A percentile compares a stretch with the other conserved stretches of the same genome.
These are phyloP conservation scores for Nesidiocoris tenuis DNA, from an alignment of 2,888 invertebrate genomes.

Conservation along the genomic window DNA sequence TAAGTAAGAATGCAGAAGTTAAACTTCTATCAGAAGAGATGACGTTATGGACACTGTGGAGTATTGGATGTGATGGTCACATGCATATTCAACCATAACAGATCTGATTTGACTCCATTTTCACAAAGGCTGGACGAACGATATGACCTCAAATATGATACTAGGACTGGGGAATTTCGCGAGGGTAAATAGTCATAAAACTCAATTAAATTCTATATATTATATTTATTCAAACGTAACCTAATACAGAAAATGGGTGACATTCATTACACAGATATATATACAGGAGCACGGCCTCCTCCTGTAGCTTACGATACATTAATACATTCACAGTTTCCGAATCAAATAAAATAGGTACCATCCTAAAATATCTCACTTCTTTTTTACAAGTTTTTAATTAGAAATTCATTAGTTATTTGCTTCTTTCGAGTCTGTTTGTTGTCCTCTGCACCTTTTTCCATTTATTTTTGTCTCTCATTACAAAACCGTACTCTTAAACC, in stretches of 20 bases:
- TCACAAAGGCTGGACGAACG: too few species aligned
- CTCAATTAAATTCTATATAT: slow-evolving; percentile 33
- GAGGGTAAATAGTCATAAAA: too few species aligned
- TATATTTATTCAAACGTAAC: slow-evolving; percentile 39
- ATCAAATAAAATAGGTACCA: slow-evolving; percentile 27
- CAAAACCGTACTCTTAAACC: slow-evolving; percentile 1
- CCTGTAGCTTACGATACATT: slow-evolving; percentile 19
- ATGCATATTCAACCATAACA: too few species aligned
- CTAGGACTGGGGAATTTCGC: too few species aligned
- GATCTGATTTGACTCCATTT: too few species aligned
- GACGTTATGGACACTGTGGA: too few species aligned
- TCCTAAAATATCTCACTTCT: slow-evolving; percentile 30
- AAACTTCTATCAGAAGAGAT: too few species aligned
- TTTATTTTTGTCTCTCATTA: slow-evolving; percentile 6
- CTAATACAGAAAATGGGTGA: slow-evolving; percentile 27
- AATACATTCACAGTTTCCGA: slow-evolving; percentile 25
- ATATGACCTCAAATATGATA: too few species aligned
- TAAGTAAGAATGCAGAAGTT: too few species aligned
- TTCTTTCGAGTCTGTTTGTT: not conserved
- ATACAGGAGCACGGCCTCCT: slow-evolving; percentile 12
- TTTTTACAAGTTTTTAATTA: slow-evolving; percentile 14
- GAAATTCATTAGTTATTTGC: too few species aligned
- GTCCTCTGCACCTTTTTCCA: too few species aligned
- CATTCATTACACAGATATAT: slow-evolving; percentile 35
- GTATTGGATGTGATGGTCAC: too few species aligned